These are phyloP conservation scores for Vollenhovia emeryi DNA, from an alignment of 1,140 invertebrate genomes.

Conservation along the genomic window DNA sequence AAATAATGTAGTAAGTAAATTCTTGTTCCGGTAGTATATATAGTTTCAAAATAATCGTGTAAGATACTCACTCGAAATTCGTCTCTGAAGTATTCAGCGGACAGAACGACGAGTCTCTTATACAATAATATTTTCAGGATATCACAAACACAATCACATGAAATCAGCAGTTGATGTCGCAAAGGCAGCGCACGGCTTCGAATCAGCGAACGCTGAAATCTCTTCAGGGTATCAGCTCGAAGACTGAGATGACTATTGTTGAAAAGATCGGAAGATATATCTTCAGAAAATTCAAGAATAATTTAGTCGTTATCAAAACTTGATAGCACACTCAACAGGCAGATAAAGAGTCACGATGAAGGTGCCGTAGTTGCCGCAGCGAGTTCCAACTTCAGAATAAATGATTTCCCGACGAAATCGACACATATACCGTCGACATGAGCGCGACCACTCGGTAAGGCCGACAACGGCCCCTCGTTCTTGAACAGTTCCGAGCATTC, in stretches of 20 bases:
- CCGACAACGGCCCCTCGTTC: background rate
- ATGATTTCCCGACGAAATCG: conserved; percentile 61
- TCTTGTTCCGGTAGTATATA: background rate
- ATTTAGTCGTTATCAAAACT: background rate
- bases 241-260: background rate
- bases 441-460: conserved; percentile 36
- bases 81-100: background rate
- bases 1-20: background rate
- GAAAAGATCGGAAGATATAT: background rate
- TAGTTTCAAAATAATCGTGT: background rate
- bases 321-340: background rate
- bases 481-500: conserved; percentile 6
- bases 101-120: background rate
- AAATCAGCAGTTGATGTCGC: background rate
- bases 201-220: background rate
- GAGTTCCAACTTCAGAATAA: conserved; percentile 64
- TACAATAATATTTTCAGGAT: background rate
- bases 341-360: conserved; percentile 3
- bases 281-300: background rate
- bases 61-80: conserved; percentile 4
- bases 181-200: background rate
- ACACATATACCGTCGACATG: conserved; percentile 58
- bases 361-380: conserved; percentile 36
- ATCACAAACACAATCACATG: conserved; percentile 8
- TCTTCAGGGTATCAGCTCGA: background rate